Percentiles rank a stretch among this genome's conserved stretches.
These are phyloP conservation scores for Lymantria monacha DNA, from an alignment of 2,888 invertebrate genomes.

Conservation along the genomic window DNA sequence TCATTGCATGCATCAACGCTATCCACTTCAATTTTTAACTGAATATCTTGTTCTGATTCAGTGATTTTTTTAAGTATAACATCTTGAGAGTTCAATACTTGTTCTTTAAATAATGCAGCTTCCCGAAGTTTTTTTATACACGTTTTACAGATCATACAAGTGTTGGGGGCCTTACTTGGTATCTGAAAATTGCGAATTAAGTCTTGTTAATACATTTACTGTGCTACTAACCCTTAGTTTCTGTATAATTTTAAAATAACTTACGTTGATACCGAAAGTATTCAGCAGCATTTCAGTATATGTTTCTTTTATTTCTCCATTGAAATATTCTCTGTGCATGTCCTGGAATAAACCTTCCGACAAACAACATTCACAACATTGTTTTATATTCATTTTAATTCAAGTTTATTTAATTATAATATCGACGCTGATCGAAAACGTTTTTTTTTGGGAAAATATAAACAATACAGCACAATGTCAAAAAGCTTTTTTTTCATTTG, in stretches of 20 bases:
- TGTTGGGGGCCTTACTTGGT: neutral
- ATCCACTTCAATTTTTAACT: slow-evolving; percentile 6
- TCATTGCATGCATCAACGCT: slow-evolving; percentile 15
- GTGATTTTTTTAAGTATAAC: slow-evolving; percentile 1
- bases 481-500: too few relatives aligned
- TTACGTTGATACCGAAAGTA: slow-evolving; percentile 22
- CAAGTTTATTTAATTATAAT: too few relatives aligned
- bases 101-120: slow-evolving; percentile 23
- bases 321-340: slow-evolving; percentile 23
- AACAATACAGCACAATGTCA: too few relatives aligned
- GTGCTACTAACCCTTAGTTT: too few relatives aligned
- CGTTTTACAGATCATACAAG: slow-evolving; percentile 21
- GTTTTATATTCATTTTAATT: slow-evolving; percentile 15
- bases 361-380: slow-evolving; percentile 34
- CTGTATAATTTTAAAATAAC: too few relatives aligned
- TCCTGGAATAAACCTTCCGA: slow-evolving; percentile 31
- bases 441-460: too few relatives aligned
- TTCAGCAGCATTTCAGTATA: slow-evolving; percentile 26
- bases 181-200: slow-evolving; percentile 9
- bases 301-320: slow-evolving; percentile 23
- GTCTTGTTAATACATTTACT: too few relatives aligned
- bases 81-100: slow-evolving; percentile 17
- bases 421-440: too few relatives aligned
- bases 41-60: neutral
- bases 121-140: slow-evolving; percentile 25